Conservation (phyloP, 2,113 vertebrate genomes). For the Tenrec ecaudatus region DNA sequence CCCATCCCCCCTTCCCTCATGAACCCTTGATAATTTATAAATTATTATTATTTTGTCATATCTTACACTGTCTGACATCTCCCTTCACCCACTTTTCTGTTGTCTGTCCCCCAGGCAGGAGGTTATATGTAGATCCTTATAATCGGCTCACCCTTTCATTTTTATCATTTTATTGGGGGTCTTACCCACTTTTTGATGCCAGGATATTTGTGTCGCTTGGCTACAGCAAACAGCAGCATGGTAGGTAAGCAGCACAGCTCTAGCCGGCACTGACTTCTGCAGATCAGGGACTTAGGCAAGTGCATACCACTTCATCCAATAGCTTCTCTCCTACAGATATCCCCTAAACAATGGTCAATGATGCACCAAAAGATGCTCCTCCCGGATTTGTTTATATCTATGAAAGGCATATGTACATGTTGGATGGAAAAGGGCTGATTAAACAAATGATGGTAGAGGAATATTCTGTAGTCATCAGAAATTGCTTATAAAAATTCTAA, state of each 20-base stretch:
- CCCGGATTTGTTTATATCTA: background rate
- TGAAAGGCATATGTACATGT: background rate
- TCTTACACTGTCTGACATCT: no score
- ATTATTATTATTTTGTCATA: no score
- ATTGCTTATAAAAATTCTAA: background rate
- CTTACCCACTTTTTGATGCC: background rate
- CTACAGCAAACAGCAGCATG: background rate
- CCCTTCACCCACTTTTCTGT: no score
- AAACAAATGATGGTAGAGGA: background rate
- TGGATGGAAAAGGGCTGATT: background rate
- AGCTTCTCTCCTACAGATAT: conserved; percentile 22
- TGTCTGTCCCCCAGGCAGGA: no score
- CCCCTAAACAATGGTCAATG: background rate
- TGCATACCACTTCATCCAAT: background rate
- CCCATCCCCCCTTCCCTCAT: no score
- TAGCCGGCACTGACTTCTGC: background rate
- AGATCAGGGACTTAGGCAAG: background rate
- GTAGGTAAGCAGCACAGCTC: background rate
- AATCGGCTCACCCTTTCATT: no score
- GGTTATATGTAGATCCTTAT: no score
- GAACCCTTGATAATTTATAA: no score
- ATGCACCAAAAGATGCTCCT: background rate
- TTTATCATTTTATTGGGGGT: no score
- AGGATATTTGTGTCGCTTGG: background rate
- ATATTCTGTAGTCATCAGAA: background rate